Evolutionary conservation across 2,113 vertebrate genomes (phyloP).

Genomic region (Sterrhoptilus dennistouni): DNA sequence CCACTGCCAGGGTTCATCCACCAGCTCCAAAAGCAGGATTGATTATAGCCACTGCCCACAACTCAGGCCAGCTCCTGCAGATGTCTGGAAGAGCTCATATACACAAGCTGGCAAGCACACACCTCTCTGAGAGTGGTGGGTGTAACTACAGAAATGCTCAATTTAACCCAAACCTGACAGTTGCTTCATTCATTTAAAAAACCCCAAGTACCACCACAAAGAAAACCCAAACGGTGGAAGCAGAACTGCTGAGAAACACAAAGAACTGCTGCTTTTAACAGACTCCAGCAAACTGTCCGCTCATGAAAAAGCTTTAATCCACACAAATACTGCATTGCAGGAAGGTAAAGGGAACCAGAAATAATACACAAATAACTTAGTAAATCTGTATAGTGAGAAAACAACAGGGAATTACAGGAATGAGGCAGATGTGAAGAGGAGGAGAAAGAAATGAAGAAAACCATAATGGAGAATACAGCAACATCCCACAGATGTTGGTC

Average conservation of each 20-base stretch:
- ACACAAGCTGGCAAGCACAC: not conserved
- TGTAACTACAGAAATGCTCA: not conserved
- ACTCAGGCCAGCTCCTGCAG: rapidly evolving
- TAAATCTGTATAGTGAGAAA: not conserved
- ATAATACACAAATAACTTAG: not conserved
- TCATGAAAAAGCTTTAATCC: not conserved
- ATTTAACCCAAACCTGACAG: not conserved
- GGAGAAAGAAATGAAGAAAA: not conserved
- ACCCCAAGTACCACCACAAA: not conserved
- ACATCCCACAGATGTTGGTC: not conserved
- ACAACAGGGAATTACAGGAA: not conserved
- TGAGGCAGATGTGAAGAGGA: not conserved
- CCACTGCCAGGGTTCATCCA: not conserved
- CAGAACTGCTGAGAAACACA: not conserved
- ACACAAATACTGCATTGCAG: not conserved
- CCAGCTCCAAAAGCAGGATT: not conserved
- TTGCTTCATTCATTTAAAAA: not conserved
- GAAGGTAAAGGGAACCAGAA: not conserved
- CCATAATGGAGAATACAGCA: not conserved
- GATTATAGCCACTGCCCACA: not conserved
- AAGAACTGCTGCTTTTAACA: not conserved
- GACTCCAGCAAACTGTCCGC: rapidly evolving
- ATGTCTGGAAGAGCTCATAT: rapidly evolving
- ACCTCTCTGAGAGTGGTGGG: not conserved
- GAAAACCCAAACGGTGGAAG: not conserved